Base-by-base conservation (phyloP, 2,797 vertebrate genomes). In the Pantherophis alleghaniensis region DNA sequence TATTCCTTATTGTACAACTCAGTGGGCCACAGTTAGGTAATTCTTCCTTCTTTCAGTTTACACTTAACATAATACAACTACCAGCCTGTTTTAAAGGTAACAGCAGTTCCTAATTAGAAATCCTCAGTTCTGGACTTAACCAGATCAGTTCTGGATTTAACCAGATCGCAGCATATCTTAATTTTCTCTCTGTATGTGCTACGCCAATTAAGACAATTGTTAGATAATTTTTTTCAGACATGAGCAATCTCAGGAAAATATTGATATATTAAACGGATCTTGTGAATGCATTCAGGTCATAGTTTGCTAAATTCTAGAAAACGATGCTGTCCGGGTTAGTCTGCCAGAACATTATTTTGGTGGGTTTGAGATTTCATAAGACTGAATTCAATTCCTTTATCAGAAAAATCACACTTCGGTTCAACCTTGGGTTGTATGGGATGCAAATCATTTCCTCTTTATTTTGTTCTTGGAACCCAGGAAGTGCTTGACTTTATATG, bases 401-500 rank as follows among this genome's bases (percentile, higher is more conserved):
- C 87, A 83, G 88, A 95, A 96, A 97, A 96, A 59, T 91, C 91
- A 92, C 89, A 90, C 88, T 92, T 93, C 92, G 86, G 92, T 92
- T 95, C 96, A 93, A 92, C 92, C 95, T 95, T 95, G 96, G 93
- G 96, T 96, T 96, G 95, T 96, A 93, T 94, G 93, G 96, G 93
- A 95, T 96, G 93, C 90, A 96, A 97, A 87, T 97, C 96, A 32
- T 7, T 32, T 32, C 14, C 7, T 16, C 12, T 12, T 28, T 28
- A 28, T 63, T 63, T 63, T 63, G 26, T 63, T 63, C n/a, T 69
- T 2, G 2, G 14, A 16, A 32, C n/a, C n/a, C n/a, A 32, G 51
- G 51, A 32, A 69, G 5, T 16, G 14, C n/a, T 69, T 69, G 16
- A n/a, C n/a, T 32, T 69, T 69, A 32, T 32, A 16, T 18, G 66